These are phyloP conservation scores for Halocynthia aurantium DNA, from an alignment of 23 tunicate genomes.

Conservation along the genomic window DNA sequence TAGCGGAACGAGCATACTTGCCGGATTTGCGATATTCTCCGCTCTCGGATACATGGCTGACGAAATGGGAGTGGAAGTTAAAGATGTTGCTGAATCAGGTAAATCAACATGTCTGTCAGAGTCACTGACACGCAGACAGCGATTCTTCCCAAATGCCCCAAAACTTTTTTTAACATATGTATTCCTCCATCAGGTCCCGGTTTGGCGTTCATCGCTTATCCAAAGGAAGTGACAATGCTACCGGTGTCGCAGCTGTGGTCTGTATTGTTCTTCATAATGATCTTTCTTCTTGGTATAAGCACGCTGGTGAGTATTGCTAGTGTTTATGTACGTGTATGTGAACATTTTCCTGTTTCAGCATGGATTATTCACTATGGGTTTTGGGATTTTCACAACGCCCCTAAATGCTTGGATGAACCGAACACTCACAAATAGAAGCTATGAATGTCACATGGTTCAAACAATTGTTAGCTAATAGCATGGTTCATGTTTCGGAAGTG, in stretches of 20 bases:
- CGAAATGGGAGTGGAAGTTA: constrained; percentile 82
- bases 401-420: too few relatives aligned
- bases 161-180: not conserved
- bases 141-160: too few relatives aligned
- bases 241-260: constrained; percentile 91
- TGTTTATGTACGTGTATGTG: too few relatives aligned
- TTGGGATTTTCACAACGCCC: not conserved
- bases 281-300: constrained; percentile 87
- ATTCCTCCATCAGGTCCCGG: constrained; percentile 60
- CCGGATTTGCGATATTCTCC: constrained; percentile 90
- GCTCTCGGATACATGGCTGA: constrained; percentile 95
- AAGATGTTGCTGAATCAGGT: constrained; percentile 94
- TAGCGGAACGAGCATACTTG: constrained; percentile 87
- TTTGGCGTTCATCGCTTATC: constrained; percentile 93
- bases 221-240: constrained; percentile 82
- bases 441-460: not conserved
- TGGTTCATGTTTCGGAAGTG: not conserved
- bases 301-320: constrained; percentile 58
- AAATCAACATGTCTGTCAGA: not conserved
- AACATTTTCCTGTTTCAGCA: not conserved
- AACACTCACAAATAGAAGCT: too few relatives aligned
- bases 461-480: not conserved
- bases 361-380: not conserved
- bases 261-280: constrained; percentile 83
- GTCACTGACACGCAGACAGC: too few relatives aligned